These are phyloP conservation scores for Passer domesticus DNA, from an alignment of 2,113 vertebrate species.

Conservation along the genomic window DNA sequence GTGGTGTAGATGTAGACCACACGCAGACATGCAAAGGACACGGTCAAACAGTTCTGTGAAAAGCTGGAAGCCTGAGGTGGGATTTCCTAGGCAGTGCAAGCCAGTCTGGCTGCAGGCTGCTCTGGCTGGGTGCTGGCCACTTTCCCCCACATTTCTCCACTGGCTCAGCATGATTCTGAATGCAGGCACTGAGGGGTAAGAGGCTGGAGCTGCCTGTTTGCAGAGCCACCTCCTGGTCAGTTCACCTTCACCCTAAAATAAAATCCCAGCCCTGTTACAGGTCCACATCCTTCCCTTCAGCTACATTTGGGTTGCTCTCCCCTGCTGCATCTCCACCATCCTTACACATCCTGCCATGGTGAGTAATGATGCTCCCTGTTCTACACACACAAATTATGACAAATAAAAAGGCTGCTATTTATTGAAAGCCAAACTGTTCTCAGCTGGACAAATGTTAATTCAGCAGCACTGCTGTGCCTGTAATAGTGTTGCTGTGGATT, in stretches of 20 bases:
- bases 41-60: neutral
- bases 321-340: neutral
- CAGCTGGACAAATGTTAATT: slow-evolving; percentile 18
- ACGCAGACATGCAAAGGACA: neutral
- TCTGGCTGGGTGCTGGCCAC: neutral
- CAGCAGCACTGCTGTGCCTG: neutral
- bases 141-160: neutral
- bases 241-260: neutral
- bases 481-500: neutral
- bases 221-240: neutral
- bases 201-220: neutral
- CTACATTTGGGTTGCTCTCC: neutral
- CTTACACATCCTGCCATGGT: rapidly evolving
- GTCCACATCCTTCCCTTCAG: neutral
- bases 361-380: neutral
- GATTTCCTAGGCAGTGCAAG: neutral
- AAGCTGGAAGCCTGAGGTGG: neutral
- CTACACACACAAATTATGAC: neutral
- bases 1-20: neutral
- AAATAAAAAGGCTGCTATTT: neutral
- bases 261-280: neutral
- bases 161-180: neutral
- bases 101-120: neutral
- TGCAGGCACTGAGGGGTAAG: neutral
- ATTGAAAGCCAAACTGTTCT: neutral